phyloP scores from a whole-genome alignment of 2,888 invertebrate genomes.

The Sipunculus nudus region DNA sequence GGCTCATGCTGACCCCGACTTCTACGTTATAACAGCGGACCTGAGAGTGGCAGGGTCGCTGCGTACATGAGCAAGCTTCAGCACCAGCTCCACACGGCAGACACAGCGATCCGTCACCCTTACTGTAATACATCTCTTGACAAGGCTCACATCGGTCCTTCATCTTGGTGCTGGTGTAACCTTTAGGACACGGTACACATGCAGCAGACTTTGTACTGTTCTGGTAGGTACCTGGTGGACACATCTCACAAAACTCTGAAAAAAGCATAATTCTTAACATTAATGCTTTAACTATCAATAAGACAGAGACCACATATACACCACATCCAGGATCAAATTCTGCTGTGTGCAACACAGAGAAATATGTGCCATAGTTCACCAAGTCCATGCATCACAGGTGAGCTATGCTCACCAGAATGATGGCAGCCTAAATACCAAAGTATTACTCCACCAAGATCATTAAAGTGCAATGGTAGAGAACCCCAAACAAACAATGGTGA shows the following conservation, averaged over 20 bases:
- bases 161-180: slow-evolving; percentile 44
- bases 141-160: slow-evolving; percentile 49
- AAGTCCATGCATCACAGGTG: too few species aligned
- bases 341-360: too few species aligned
- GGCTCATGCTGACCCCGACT: slow-evolving; percentile 28
- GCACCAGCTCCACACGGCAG: slow-evolving; percentile 33
- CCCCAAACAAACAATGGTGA: too few species aligned
- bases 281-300: too few species aligned
- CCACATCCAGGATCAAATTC: neutral
- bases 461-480: too few species aligned
- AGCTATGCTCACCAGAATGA: too few species aligned
- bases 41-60: slow-evolving; percentile 38
- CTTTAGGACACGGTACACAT: slow-evolving; percentile 45
- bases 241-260: slow-evolving; percentile 47
- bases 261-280: too few species aligned
- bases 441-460: too few species aligned
- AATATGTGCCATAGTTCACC: too few species aligned
- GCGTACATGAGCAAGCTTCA: slow-evolving; percentile 34
- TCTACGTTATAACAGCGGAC: slow-evolving; percentile 45
- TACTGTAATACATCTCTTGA: slow-evolving; percentile 41
- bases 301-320: too few species aligned
- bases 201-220: slow-evolving; percentile 39
- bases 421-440: too few species aligned
- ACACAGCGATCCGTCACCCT: slow-evolving; percentile 18
- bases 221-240: slow-evolving; percentile 49